Evolutionary conservation across 2,113 vertebrate genomes (phyloP).

Genomic region (Tichodroma muraria): DNA sequence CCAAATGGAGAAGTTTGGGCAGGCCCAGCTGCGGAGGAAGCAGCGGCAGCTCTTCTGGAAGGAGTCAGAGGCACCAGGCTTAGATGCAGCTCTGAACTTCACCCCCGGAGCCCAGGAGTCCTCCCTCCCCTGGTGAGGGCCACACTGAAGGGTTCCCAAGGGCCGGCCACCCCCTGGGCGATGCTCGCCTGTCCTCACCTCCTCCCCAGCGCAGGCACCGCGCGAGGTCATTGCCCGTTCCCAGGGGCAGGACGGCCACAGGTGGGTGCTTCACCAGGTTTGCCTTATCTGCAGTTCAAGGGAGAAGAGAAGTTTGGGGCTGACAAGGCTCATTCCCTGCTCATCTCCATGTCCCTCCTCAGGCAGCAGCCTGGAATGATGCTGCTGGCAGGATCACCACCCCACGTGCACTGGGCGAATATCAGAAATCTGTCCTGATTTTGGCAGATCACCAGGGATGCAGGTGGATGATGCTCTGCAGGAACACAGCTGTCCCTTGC

Average conservation of each 20-base stretch:
- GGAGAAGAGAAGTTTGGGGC: not conserved
- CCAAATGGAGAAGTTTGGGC: not conserved
- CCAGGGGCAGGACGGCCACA: conserved; percentile 73
- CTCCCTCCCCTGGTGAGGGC: not conserved
- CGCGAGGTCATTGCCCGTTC: conserved; percentile 77
- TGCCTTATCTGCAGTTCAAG: conserved; percentile 65
- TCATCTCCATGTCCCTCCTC: not conserved
- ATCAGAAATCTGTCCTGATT: accelerated
- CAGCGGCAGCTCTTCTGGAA: not conserved
- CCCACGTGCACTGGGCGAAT: accelerated
- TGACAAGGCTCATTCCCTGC: not conserved
- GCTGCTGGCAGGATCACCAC: not conserved
- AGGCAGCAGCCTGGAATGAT: not conserved
- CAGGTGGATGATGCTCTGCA: accelerated
- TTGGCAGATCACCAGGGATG: accelerated
- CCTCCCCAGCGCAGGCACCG: conserved; percentile 80
- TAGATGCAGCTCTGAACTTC: not conserved
- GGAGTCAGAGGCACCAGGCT: not conserved
- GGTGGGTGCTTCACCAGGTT: conserved; percentile 69
- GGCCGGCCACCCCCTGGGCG: accelerated
- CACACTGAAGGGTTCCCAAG: accelerated
- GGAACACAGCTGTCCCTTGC: not conserved
- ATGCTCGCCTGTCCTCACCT: conserved; percentile 44
- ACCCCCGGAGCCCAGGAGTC: not conserved
- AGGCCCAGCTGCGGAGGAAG: accelerated